Percentiles rank a stretch among this genome's conserved stretches.
phyloP scores from a whole-genome alignment of 2,113 vertebrate genomes.

The Oreocharis arfaki region DNA sequence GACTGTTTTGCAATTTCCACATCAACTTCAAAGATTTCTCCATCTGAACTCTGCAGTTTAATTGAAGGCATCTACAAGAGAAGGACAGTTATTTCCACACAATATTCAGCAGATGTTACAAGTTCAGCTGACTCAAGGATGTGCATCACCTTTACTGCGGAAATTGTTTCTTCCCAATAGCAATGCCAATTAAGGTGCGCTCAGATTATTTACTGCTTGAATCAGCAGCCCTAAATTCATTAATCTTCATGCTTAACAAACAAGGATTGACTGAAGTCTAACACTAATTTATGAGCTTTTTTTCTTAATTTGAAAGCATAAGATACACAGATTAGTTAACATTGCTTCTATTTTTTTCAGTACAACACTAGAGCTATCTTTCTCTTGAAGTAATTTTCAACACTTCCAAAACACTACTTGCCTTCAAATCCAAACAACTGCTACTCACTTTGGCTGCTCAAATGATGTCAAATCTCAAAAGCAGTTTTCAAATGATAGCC shows the following conservation, averaged over 20 bases:
- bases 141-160: not conserved
- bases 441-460: not conserved
- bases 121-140: not conserved
- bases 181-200: not conserved
- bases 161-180: not conserved
- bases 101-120: not conserved
- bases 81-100: constrained; percentile 12
- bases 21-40: constrained; percentile 98
- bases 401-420: not conserved
- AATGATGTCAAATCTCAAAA: not conserved
- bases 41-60: constrained; percentile 98
- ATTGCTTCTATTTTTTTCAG: not conserved
- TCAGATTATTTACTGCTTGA: not conserved
- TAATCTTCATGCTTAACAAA: not conserved
- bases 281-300: not conserved
- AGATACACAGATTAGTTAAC: not conserved
- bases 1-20: constrained; percentile 99
- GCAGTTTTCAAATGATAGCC: not conserved
- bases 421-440: not conserved
- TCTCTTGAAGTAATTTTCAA: not conserved
- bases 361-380: not conserved
- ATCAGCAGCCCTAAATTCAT: not conserved
- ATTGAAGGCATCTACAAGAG: constrained; percentile 93
- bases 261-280: not conserved
- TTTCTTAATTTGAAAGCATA: not conserved